Base-by-base conservation (phyloP, 2,113 vertebrate species). In the Fregetta grallaria region DNA sequence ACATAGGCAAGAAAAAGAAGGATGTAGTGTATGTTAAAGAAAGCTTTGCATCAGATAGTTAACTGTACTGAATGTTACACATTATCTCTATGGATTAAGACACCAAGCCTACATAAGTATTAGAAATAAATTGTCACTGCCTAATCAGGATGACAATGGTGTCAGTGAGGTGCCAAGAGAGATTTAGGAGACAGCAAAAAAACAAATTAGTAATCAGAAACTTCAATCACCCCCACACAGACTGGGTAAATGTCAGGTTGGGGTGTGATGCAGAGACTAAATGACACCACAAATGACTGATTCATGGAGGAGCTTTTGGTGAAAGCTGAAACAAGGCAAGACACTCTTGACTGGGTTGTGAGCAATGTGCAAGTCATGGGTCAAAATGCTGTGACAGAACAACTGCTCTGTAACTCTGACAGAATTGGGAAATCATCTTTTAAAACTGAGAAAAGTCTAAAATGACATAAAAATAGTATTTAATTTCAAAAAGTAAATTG, bases 161-260 rank as follows among this genome's bases (percentile, higher is more conserved):
- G 66, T 82, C 59, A 96, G 56, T 53, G 84, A 91, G 42, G 65
- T 80, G 90, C 68, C 72, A 94, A 86, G 30, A 90, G 40, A 85
- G 56, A 95, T 76, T 91, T 88, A 88, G 85, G 76, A 96, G 74
- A 85, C 27, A 71, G 61, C 19, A 90, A 93, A 90, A 91, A 89
- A 84, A 50, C 52, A 72, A 85, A 88, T 94, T 76, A 95, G 70
- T 79, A 95, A 96, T 90, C 45, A 85, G 63, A 90, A 96, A 90
- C 49, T 93, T 95, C 74, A 82, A 52, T 92, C 87, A 94, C 78
- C 85, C 87, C 81, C 87, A 90, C 71, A 79, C 0, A 85, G 22
- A 42, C 36, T 79, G 70, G 55, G 47, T 73, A 96, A 96, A 94
- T 95, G 93, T 93, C 93, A 97, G 84, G 32, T 62, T 95, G 70